Conservation (phyloP, 1,140 invertebrate species). For the Tetramorium alpestre region DNA sequence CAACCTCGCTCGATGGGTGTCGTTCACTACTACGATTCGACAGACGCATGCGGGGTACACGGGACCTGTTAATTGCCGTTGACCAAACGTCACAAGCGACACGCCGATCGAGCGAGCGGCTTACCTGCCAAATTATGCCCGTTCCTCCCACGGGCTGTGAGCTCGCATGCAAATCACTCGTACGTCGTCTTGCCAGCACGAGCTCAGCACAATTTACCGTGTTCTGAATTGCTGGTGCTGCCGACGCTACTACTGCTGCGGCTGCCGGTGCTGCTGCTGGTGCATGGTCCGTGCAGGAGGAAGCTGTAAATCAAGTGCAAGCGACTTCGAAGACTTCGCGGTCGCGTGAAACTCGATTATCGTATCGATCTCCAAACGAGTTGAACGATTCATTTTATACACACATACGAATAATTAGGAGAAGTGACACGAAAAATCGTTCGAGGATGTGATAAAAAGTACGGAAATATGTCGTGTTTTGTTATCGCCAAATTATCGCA, state of each 20-base stretch:
- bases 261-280: conserved; percentile 40
- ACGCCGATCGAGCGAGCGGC: conserved; percentile 64
- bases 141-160: conserved; percentile 53
- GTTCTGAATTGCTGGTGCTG: conserved; percentile 53
- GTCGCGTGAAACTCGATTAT: conserved; percentile 21
- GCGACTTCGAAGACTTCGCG: conserved; percentile 55
- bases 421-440: not conserved
- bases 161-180: conserved; percentile 76
- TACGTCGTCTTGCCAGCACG: conserved; percentile 74
- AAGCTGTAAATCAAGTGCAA: conserved; percentile 69
- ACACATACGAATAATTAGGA: not conserved
- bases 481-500: not conserved
- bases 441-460: not conserved
- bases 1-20: not conserved
- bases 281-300: conserved; percentile 57
- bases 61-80: conserved; percentile 68
- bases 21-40: not conserved
- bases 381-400: not conserved
- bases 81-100: conserved; percentile 64
- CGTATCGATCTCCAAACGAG: not conserved
- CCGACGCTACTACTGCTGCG: conserved; percentile 32
- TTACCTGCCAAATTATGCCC: conserved; percentile 71
- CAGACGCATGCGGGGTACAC: not conserved
- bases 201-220: conserved; percentile 75
- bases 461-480: not conserved